Base-by-base conservation (phyloP, 2,797 vertebrate genomes). In the Smutsia temminckii region DNA sequence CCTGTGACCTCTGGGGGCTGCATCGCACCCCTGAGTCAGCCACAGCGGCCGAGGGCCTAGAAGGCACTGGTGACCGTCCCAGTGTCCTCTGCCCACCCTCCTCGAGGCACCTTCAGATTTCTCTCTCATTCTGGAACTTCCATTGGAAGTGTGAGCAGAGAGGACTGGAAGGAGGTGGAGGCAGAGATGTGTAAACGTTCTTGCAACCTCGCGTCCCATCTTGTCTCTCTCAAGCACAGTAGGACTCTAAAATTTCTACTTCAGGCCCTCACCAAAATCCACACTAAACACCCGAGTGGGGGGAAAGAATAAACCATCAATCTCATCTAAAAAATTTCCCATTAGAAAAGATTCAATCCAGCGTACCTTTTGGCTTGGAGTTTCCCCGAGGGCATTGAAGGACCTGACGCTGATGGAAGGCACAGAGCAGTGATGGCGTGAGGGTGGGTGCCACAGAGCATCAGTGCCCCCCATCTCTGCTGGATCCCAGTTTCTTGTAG, bases 141-240 rank as follows among this genome's bases (percentile, higher is more conserved):
- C 8, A 13, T 16, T 66, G 57, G 27, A 49, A 13, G 29, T 29
- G 23, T 14, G 66, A 27, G 32, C 12, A 37, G 68, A 57, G 46
- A 40, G 16, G 49, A 42, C 37, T 0, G 8, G 1, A 3, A 42
- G 27, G 10, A 12, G 34, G 55, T 4, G 46, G 16, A 64, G 74
- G 11, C 29, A 3, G 25, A 74, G 34, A 42, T 3, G 6, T 3
- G 8, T 11, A 10, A 34, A 89, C 0, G 0, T 2, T 1, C 11
- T 25, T n/a, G 5, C 27, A 32, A 25, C 11, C 40, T 37, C 1
- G 2, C 5, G 40, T 59, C 23, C 57, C 17, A 0, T 66, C 21
- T 7, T 42, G 13, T 42, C 66, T 32, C 57, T 59, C 66, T 51
- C 17, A n/a, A 68, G 53, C 53, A 13, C 5, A 20, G 81, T 2